Conservation (phyloP, 2,888 invertebrate genomes). For the Drosophila incognita region DNA sequence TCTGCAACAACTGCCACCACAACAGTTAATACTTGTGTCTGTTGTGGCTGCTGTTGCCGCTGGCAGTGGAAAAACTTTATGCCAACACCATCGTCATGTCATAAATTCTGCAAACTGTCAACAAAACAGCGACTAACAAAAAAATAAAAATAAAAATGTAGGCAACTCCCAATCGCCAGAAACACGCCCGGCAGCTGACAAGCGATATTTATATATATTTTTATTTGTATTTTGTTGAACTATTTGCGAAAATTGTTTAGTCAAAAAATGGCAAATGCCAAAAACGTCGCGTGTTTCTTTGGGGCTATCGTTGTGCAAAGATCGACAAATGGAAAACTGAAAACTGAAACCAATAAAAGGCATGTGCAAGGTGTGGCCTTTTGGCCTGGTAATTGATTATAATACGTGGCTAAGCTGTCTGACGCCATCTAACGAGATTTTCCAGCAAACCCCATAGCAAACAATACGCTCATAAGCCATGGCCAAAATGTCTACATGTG, state of each 20-base stretch:
- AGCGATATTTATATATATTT: constrained; percentile 55
- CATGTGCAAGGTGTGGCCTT: constrained; percentile 67
- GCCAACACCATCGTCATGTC: constrained; percentile 64
- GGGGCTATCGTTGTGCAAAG: constrained; percentile 63
- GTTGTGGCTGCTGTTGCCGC: constrained; percentile 27
- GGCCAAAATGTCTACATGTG: constrained; percentile 49
- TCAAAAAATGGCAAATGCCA: constrained; percentile 60
- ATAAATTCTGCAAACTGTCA: constrained; percentile 76
- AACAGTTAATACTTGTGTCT: constrained; percentile 19
- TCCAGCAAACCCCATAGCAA: neutral
- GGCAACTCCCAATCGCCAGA: constrained; percentile 34
- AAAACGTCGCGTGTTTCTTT: constrained; percentile 69
- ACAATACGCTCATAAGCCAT: constrained; percentile 49
- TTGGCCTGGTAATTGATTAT: constrained; percentile 70
- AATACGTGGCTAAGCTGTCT: constrained; percentile 55
- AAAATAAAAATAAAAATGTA: constrained; percentile 3
- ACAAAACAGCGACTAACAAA: constrained; percentile 43
- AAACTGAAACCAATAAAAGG: constrained; percentile 62
- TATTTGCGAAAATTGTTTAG: constrained; percentile 46
- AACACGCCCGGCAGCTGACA: constrained; percentile 73
- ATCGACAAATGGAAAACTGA: constrained; percentile 53
- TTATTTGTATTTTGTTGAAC: constrained; percentile 22
- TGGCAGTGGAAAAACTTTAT: constrained; percentile 50
- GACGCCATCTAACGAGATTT: constrained; percentile 66
- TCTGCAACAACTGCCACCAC: constrained; percentile 30